phyloP scores from a whole-genome alignment of 2,113 vertebrate species.

The Bungarus multicinctus region DNA sequence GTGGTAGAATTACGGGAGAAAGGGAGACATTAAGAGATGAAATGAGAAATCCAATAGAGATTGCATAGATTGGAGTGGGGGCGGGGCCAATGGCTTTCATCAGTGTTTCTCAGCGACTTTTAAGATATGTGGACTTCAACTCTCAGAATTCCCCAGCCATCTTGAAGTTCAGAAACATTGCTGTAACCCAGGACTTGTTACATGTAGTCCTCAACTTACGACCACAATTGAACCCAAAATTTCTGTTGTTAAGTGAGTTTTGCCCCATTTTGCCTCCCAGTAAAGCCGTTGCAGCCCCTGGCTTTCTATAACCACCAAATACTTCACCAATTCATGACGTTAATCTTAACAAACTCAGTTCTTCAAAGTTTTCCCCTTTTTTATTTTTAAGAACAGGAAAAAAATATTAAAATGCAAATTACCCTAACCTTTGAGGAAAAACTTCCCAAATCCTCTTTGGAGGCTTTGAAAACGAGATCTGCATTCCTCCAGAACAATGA shows the following conservation, averaged over 20 bases:
- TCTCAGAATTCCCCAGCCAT: not conserved
- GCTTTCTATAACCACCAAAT: not conserved
- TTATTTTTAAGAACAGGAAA: not conserved
- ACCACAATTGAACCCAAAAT: not conserved
- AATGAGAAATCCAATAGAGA: not conserved
- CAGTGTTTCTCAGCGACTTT: not conserved
- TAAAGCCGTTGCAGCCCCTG: not conserved
- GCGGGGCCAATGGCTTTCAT: not conserved
- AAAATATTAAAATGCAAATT: not conserved
- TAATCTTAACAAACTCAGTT: not conserved
- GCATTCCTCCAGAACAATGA: not conserved
- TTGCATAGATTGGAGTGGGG: not conserved
- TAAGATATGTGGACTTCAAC: not conserved
- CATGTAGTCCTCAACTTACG: not conserved
- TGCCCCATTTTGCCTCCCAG: not conserved
- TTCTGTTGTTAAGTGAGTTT: not conserved
- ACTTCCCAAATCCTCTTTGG: not conserved
- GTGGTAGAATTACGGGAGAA: not conserved
- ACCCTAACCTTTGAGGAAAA: not conserved
- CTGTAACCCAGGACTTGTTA: not conserved
- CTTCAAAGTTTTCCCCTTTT: not conserved
- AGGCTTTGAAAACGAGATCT: not conserved
- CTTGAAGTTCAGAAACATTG: not conserved
- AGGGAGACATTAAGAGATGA: not conserved
- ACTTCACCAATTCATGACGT: not conserved